phyloP scores from a whole-genome alignment of 1,140 invertebrate species.

The Drosophila albomicans region DNA sequence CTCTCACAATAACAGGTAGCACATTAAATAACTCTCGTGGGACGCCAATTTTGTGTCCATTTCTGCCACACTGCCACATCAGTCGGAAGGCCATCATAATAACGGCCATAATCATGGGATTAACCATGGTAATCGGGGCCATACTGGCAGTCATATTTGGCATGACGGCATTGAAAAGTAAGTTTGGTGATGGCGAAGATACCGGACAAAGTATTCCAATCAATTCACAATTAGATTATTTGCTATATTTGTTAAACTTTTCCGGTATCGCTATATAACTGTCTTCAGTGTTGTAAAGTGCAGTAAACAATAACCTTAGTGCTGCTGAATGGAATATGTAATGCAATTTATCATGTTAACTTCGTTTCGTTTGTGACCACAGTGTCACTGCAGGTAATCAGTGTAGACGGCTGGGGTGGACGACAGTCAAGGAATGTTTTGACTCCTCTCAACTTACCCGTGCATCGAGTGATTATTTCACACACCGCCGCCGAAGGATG shows the following conservation, averaged over 20 bases:
- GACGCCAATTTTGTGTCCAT: conserved; percentile 52
- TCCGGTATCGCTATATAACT: too few species aligned
- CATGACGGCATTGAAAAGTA: conserved; percentile 74
- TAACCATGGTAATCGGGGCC: conserved; percentile 56
- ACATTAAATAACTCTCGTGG: conserved; percentile 51
- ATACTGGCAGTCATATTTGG: conserved; percentile 68
- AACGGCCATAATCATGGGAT: conserved; percentile 53
- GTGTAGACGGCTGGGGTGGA: conserved; percentile 87
- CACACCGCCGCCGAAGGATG: conserved; percentile 86
- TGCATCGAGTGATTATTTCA: conserved; percentile 86
- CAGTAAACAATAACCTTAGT: too few species aligned
- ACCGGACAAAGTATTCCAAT: conserved; percentile 84
- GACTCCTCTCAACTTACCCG: conserved; percentile 83
- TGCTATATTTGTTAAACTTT: too few species aligned
- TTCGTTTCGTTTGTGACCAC: background rate
- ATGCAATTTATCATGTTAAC: background rate
- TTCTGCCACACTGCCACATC: conserved; percentile 53
- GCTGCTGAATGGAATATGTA: too few species aligned
- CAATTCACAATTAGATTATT: too few species aligned
- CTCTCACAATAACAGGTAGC: conserved; percentile 29
- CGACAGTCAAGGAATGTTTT: conserved; percentile 85
- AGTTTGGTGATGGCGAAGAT: conserved; percentile 83
- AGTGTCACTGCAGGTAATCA: conserved; percentile 58
- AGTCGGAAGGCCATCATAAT: conserved; percentile 67
- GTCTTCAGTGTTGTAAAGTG: too few species aligned